Evolutionary conservation across 2,797 vertebrate species (phyloP), one percentile per base, ranked within the genome.

Genomic region (Morelia viridis): DNA sequence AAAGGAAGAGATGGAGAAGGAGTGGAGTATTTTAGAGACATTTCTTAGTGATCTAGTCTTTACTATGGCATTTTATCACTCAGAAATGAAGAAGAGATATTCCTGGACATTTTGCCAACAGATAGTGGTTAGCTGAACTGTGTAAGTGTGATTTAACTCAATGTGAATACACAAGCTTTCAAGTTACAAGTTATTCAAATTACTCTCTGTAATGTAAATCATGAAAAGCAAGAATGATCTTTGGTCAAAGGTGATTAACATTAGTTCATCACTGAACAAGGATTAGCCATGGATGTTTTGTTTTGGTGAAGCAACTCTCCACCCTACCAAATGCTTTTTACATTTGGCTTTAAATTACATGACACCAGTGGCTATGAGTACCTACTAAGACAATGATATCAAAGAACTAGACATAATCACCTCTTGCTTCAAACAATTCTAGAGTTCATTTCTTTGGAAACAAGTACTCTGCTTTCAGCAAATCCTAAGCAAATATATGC

Each of bases 211-310:
- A 88, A 53, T 92, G 94, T 94, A 94, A 90, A 88, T 80, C 94
- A 94, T 91, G 94, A 95, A 95, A 56, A 35, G 24, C 35, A 91
- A 84, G 24, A 85, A 26, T 1, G 53, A 93, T 68, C 87, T 93
- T 92, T 95, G 91, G 83, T 86, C 86, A 89, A 94, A 89, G 90
- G 58, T 93, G 92, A 94, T 80, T 80, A 92, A 95, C 89, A 95
- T 89, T 53, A 93, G 87, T 95, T 94, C 92, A 94, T 91, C 92
- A 92, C 57, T 87, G 4, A 89, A 65, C 17, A 93, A 87, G 62
- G 83, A 76, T 93, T 92, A 93, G 90, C 92, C 94, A 22, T 94
- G 89, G 68, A 95, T 65, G 64, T 95, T 95, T 94, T 91, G 95
- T 46, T 58, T 84, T 95, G 93, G 24, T 28, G 31, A 60, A 93